Conservation (phyloP, 2,888 invertebrate genomes). For the Phyto melanocephala region DNA sequence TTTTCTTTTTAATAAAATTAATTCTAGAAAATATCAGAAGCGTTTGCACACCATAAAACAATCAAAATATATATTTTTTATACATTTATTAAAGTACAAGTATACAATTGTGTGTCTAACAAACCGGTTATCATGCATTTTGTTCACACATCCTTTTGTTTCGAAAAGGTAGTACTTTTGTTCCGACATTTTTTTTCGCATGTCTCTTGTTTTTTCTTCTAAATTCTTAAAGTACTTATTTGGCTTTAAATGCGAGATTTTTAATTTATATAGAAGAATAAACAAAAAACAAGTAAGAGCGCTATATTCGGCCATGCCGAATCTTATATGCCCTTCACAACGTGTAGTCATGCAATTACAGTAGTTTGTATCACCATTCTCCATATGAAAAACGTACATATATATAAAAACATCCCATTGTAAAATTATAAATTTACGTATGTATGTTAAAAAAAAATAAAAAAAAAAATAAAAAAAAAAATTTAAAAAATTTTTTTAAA, state of each 20-base stretch:
- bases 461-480: background rate
- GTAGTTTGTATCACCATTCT: no score
- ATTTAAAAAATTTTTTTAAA: background rate
- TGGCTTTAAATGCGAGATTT: background rate
- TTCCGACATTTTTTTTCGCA: background rate
- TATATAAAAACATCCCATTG: no score
- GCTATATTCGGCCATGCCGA: no score
- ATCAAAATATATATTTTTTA: conserved; percentile 10
- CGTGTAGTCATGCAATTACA: no score
- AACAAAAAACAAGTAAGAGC: no score
- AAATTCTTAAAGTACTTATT: conserved; percentile 21
- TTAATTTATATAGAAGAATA: background rate
- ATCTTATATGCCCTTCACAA: no score
- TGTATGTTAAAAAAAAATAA: no score
- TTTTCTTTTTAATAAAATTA: no score
- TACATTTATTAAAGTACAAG: background rate
- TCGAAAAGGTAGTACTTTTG: background rate
- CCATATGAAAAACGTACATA: no score
- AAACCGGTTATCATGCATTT: background rate
- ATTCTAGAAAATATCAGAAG: no score
- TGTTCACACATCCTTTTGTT: conserved; percentile 12
- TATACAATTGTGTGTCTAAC: background rate
- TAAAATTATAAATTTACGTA: no score
- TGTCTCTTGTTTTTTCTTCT: background rate
- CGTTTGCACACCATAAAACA: no score